Evolutionary conservation across 1,140 invertebrate species (phyloP), one percentile per base, ranked within the genome.

Genomic region (Anoplolepis gracilipes): DNA sequence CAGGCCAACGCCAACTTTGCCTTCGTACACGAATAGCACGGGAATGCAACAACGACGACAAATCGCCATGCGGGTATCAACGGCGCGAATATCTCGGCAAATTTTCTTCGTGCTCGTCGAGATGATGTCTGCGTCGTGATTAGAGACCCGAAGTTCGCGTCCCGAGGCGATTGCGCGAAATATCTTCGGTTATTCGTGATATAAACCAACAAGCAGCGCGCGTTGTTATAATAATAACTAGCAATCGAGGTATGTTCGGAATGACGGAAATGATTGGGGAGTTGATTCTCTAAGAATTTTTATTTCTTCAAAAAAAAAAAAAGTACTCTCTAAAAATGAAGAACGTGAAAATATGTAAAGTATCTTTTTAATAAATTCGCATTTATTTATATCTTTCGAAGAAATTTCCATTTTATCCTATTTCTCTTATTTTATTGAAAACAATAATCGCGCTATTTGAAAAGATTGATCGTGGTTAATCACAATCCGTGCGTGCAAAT

Each of bases 171-270:
- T 81, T 22, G 65, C 67, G 22, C 55, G 67, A 53, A 72, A 70
- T 39, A 53, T 72, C 53, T 81, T 46, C 65, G 53, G 53, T 59
- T 81, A 59, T 81, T 65, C 64, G 36, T 19, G 22, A 25, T 28
- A 69, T 42, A 30, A 70, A 72, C 33, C 53, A 28, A 70, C 77
- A 79, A 79, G 46, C 72, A 59, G 13, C 33, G 64, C 65, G 78
- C 65, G 78, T 25, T 81, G 65, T 81, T 81, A 81, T 72, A 72
- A 72, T 81, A 81, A 81, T 72, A 81, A 72, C 53, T 55, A 36
- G 65, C 78, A 81, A 81, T 81, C 78, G 64, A 81, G 64, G 25
- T 33, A 65, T 36, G 78, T 42, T 42, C 53, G 39, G 25, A 55
- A 81, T 81, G 78, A 81, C 78, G 65, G 78, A 81, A 81, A 53